Conservation (phyloP, 2,113 vertebrate genomes). For the Scatophagus argus region DNA sequence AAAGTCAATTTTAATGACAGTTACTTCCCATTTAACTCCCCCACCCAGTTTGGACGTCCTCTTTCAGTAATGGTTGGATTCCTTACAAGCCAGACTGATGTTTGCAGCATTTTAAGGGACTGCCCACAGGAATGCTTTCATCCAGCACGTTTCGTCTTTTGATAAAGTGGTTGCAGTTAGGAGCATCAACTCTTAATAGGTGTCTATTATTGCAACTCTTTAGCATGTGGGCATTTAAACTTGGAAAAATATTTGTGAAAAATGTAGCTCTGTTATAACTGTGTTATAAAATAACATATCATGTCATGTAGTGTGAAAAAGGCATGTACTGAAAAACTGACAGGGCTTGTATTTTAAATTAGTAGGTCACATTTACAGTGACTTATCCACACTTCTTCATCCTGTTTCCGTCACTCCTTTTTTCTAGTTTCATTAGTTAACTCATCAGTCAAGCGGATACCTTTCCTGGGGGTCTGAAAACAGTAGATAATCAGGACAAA, state of each 20-base stretch:
- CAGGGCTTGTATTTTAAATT: background rate
- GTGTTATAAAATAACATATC: background rate
- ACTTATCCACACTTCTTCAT: no score
- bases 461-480: background rate
- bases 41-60: slow-evolving; percentile 47
- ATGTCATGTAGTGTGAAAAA: background rate
- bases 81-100: slow-evolving; percentile 10
- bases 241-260: background rate
- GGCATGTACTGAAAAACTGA: background rate
- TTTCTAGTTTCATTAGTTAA: background rate
- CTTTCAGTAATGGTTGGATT: slow-evolving; percentile 31
- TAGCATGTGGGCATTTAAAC: background rate
- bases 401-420: background rate
- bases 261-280: background rate
- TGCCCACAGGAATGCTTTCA: slow-evolving; percentile 7
- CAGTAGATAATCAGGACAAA: background rate
- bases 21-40: slow-evolving; percentile 38
- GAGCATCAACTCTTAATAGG: slow-evolving; percentile 4
- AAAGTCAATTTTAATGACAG: slow-evolving; percentile 48
- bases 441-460: background rate
- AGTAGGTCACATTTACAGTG: background rate
- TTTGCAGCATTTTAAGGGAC: slow-evolving; percentile 30
- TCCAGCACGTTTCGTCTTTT: slow-evolving; percentile 18
- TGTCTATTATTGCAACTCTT: slow-evolving; percentile 7
- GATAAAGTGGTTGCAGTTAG: slow-evolving; percentile 11